phyloP scores from a whole-genome alignment of 2,113 vertebrate genomes.

The Vidua chalybeata region DNA sequence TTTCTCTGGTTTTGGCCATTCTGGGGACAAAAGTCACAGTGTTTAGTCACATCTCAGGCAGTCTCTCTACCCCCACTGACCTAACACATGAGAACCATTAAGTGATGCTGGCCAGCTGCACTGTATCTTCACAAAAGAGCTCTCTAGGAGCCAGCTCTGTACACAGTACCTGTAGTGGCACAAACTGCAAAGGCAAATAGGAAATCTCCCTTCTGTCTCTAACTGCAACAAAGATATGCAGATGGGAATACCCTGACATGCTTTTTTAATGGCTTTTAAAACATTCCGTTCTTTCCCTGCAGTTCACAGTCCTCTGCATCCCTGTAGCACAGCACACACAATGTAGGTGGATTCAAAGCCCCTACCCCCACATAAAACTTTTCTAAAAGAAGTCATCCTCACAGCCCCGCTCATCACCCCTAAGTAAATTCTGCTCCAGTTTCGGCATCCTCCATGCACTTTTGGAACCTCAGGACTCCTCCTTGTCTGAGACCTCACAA shows the following conservation, averaged over 20 bases:
- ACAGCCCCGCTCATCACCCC: background rate
- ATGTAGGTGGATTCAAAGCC: background rate
- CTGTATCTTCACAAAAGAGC: background rate
- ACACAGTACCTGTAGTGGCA: background rate
- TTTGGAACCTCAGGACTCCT: background rate
- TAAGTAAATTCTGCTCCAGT: background rate
- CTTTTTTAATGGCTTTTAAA: background rate
- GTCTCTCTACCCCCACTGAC: background rate
- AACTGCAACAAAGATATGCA: background rate
- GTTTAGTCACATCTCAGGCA: background rate
- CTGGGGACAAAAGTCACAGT: background rate
- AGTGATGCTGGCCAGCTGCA: background rate
- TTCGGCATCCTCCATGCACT: background rate
- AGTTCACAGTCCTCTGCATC: background rate
- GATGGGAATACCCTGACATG: background rate
- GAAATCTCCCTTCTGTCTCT: background rate
- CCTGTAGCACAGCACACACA: background rate
- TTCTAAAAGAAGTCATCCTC: background rate
- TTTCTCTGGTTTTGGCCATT: background rate
- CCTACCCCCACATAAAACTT: fast-evolving
- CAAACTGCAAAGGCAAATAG: background rate
- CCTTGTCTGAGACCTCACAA: background rate
- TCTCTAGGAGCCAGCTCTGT: background rate
- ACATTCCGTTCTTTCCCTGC: background rate
- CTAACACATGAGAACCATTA: background rate